Base-by-base conservation (phyloP, 2,113 vertebrate species). In the Poeciliopsis turrubarensis region DNA sequence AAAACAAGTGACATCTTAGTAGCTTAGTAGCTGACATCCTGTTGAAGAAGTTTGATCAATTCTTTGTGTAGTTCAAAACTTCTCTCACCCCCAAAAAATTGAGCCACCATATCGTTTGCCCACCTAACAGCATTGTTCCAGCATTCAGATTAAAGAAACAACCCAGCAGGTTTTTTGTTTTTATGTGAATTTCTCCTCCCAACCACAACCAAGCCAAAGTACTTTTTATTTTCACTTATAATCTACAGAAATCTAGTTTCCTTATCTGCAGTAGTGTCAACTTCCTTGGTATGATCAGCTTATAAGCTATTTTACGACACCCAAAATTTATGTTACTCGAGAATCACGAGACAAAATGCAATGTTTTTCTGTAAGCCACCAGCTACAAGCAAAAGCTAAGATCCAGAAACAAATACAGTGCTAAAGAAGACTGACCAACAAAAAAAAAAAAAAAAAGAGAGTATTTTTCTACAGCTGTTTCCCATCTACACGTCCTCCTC, bases 391-490 rank as follows among this genome's bases (percentile, higher is more conserved):
- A 41, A 41, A 41, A 41, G 39, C 39, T 41, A 41, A 14, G 39
- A 41, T 57, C 44, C 32, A 66, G 32, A 60, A 39, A 72, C 69
- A 85, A 71, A 65, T 79, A 67, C 68, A 78, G 80, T 34, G 54
- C 2, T 63, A 57, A 81, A 63, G 57, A 30, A 44, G 61, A 60
- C 75, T 41, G 47, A 76, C 37, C 19, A 57, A 62, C 81, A 80
- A 39, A 78, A 66, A 89, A 81, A 32, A 79, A 80, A 39, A 78
- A 66, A 89, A 81, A 32, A 79, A 64, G 10, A 37, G 88, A 86
- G 80, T 94, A 92, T 94, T 94, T 94, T 95, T 95, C 89, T 92
- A 94, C 81, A 81, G 85, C 87, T 83, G 81, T 89, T 86, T 90
- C 76, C 84, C 73, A 71, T 84, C 73, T 68, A 72, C 30, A 39